These are phyloP conservation scores for Corythornis madagascariensis DNA, from an alignment of 2,113 vertebrate genomes.

Conservation along the genomic window DNA sequence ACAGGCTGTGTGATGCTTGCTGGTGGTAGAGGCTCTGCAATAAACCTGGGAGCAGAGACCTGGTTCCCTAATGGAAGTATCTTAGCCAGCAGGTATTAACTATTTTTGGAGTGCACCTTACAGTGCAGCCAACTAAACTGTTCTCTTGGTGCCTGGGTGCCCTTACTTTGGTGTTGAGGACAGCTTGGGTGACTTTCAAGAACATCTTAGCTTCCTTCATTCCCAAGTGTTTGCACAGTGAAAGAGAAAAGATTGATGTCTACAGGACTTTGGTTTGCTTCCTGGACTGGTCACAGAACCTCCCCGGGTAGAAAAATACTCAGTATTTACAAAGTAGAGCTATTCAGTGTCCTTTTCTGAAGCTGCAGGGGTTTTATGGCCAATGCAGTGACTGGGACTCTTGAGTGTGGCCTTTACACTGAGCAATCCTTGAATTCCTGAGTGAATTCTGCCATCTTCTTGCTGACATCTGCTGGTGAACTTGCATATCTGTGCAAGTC, in stretches of 20 bases:
- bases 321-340: neutral
- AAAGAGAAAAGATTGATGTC: neutral
- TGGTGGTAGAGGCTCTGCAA: neutral
- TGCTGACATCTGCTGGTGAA: constrained; percentile 6
- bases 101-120: neutral
- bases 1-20: neutral
- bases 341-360: neutral
- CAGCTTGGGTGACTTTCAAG: neutral
- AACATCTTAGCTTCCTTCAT: neutral
- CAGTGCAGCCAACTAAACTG: neutral
- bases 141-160: neutral
- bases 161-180: neutral
- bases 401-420: neutral
- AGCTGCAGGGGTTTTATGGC: neutral
- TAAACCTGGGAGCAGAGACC: neutral
- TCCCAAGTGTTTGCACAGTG: neutral
- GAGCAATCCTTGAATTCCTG: neutral
- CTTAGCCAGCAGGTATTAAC: neutral
- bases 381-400: neutral
- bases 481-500: neutral
- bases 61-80: neutral
- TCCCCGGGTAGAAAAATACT: neutral
- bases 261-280: neutral
- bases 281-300: neutral
- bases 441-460: neutral